Percentiles rank a stretch among this genome's conserved stretches.
Evolutionary conservation across 2,888 invertebrate species (phyloP).

Genomic region (Xestia xanthographa): DNA sequence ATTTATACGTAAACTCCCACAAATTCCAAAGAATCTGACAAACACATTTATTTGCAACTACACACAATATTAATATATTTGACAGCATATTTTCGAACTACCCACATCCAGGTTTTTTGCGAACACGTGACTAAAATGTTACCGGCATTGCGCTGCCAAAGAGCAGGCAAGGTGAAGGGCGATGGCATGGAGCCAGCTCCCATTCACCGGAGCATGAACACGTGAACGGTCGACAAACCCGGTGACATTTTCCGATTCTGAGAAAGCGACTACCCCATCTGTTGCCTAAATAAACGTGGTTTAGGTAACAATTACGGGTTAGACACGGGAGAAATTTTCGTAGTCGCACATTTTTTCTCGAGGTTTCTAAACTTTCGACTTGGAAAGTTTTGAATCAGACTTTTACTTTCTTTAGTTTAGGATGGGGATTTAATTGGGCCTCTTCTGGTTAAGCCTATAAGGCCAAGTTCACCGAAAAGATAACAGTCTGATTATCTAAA

Average conservation of each 20-base stretch:
- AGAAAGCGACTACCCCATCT: background rate
- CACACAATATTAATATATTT: slow-evolving; percentile 35
- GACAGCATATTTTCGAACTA: slow-evolving; percentile 39
- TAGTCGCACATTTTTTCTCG: background rate
- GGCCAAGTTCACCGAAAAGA: no score
- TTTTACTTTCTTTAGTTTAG: background rate
- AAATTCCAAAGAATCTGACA: slow-evolving; percentile 7
- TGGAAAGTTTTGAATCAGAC: background rate
- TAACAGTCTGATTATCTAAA: no score
- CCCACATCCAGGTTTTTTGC: slow-evolving; percentile 55
- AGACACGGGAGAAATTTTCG: no score
- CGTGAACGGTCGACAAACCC: slow-evolving; percentile 66
- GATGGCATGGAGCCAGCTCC: slow-evolving; percentile 60
- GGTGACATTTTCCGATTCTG: slow-evolving; percentile 26
- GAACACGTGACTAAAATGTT: slow-evolving; percentile 51
- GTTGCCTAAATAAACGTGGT: background rate
- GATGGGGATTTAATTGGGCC: background rate
- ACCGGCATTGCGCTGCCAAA: slow-evolving; percentile 51
- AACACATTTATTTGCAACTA: slow-evolving; percentile 30
- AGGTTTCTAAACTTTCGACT: background rate
- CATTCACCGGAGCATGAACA: slow-evolving; percentile 36
- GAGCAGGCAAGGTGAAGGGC: slow-evolving; percentile 65
- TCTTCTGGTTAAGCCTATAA: background rate
- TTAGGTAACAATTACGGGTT: background rate
- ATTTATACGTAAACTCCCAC: background rate